Evolutionary conservation across 2,113 vertebrate species (phyloP), one percentile per base, ranked within the genome.

Genomic region (Microcebus ravelobensis): DNA sequence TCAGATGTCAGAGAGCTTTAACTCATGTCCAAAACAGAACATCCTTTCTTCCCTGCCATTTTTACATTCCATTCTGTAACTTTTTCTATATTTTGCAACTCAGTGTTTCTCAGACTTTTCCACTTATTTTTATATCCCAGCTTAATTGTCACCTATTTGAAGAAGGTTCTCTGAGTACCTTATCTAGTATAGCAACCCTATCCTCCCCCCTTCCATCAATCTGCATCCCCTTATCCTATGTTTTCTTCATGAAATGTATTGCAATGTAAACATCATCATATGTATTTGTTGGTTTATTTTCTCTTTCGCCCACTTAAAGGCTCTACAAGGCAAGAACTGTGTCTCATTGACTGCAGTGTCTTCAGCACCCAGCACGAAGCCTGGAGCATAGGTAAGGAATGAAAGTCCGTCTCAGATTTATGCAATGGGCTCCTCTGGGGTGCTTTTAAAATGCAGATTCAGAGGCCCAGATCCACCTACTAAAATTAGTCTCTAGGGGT

Each of bases 151-250:
- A 77, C 61, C 59, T 71, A 77, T 85, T 76, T 76, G 42, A n/a
- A 91, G 91, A 87, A 87, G 59, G 34, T 79, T 95, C 55, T 85
- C 74, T 27, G 91, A 68, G 34, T 3, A 63, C 45, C 57, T 91
- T 81, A 74, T 9, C 42, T 91, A 87, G 94, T 80, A 79, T 23
- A 89, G 73, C 48, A 73, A 42, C 11, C 20, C 31, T 82, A 29
- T 48, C 27, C 21, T 45, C 6, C 59, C 8, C 20, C 8, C 20
- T 79, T 68, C n/a, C n/a, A n/a, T 67, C 39, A 81, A 61, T 67
- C 18, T 39, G 50, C 42, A 91, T 25, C 45, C 1, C 1, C 17
- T 57, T 82, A 76, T n/a, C 63, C 34, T 50, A 5, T 63, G 11
- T 68, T 92, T 73, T 59, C 45, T 79, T 82, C 77, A 73, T 31